Base-by-base conservation (phyloP, 2,888 invertebrate species). In the Lasioglossum leucozonium region DNA sequence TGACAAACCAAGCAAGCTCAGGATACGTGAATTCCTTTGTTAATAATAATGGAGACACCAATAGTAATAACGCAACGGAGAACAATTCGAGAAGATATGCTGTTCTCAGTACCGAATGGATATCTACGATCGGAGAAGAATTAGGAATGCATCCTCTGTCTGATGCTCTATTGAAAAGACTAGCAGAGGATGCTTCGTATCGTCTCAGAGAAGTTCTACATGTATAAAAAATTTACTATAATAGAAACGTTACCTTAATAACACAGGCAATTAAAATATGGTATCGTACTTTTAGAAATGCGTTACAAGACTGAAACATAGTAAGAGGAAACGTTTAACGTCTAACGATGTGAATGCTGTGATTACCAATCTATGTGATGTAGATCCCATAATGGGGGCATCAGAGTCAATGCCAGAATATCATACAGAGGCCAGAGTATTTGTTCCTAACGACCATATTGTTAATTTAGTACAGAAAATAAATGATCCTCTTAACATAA, bases 101-200 rank as follows among this genome's bases (percentile, higher is more conserved):
- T 8, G 91, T 95, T 47, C 87, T 95, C 8, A 94, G 95, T 78
- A 94, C 93, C 40, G 94, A 95, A 30, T 95, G 95, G 95, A 91
- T 95, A 84, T 93, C 94, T 65, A 88, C 93, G 3, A 95, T 95
- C 69, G 94, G 95, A 8, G 95, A 95, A 84, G 95, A 95, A 87
- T 88, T 95, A 42, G 95, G 95, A 42, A 91, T 95, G 88, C 93
- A 94, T 88, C 92, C 94, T 10, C 82, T 95, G 34, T 93, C 94
- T 0, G 94, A 95, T 88, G 89, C 93, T 73, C 87, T 95, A 42
- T 84, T 94, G 18, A 85, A 91, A 71, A 93, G 94, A 90, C 86
- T 95, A 13, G 94, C 95, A 5, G 95, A 95, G 82, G 95, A 95
- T 91, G 95, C 95, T 65, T 95, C 95, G 0, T 95, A 95, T 88